Conservation (phyloP, 2,888 invertebrate species). For the Nomada ferruginata region DNA sequence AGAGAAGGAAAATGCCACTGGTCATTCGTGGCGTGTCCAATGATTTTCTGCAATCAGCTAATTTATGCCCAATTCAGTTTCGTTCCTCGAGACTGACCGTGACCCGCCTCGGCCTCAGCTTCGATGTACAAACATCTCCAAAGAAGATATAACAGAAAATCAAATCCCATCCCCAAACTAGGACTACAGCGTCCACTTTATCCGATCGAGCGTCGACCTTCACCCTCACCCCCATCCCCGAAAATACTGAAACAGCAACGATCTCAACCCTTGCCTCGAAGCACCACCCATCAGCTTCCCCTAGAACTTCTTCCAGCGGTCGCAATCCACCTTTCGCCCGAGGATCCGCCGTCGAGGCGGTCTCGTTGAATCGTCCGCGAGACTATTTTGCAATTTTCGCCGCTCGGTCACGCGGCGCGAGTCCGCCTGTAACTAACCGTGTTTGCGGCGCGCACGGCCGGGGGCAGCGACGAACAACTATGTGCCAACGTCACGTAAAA, state of each 20-base stretch:
- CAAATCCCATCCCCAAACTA: neutral
- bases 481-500: slow-evolving; percentile 67
- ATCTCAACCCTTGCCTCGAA: neutral
- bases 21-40: slow-evolving; percentile 24
- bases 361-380: slow-evolving; percentile 42
- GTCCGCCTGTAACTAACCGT: slow-evolving; percentile 72
- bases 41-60: slow-evolving; percentile 33
- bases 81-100: neutral
- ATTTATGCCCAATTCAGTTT: slow-evolving; percentile 32
- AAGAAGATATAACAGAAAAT: neutral
- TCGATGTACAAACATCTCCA: neutral
- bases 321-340: neutral
- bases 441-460: slow-evolving; percentile 65
- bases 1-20: slow-evolving; percentile 28
- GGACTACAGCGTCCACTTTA: neutral
- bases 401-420: slow-evolving; percentile 73
- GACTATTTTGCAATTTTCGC: slow-evolving; percentile 74
- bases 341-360: slow-evolving; percentile 31
- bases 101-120: neutral
- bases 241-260: neutral
- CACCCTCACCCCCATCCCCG: neutral
- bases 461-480: slow-evolving; percentile 60
- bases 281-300: slow-evolving; percentile 2
- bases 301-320: neutral
- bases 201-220: neutral